These are phyloP conservation scores for Actinia equina DNA, from an alignment of 64 coral and sea anemone genomes.

Conservation along the genomic window DNA sequence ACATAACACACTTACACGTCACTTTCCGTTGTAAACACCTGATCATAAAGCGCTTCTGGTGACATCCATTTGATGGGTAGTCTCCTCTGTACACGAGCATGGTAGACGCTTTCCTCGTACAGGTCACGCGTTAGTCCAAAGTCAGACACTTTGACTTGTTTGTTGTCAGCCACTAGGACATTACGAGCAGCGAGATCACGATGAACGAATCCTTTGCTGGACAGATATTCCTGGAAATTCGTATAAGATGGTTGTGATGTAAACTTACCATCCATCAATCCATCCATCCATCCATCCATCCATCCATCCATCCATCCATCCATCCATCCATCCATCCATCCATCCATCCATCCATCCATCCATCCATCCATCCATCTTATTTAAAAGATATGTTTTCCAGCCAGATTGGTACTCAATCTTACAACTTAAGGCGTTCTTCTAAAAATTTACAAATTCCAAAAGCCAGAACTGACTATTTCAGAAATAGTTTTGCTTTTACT, in stretches of 20 bases:
- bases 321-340: too few species aligned
- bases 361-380: too few species aligned
- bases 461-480: too few species aligned
- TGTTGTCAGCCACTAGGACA: conserved; percentile 48
- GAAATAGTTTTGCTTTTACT: too few species aligned
- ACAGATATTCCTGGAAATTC: conserved; percentile 47
- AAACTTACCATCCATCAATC: too few species aligned
- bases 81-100: conserved; percentile 5
- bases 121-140: conserved; percentile 33
- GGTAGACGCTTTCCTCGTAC: conserved; percentile 33
- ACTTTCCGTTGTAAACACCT: conserved; percentile 27
- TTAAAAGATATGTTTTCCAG: too few species aligned
- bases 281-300: too few species aligned
- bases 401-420: too few species aligned
- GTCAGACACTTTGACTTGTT: conserved; percentile 33
- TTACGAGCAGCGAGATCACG: conserved; percentile 58
- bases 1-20: conserved; percentile 22
- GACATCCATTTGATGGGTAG: conserved; percentile 56
- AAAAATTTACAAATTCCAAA: too few species aligned
- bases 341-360: too few species aligned
- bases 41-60: conserved; percentile 31
- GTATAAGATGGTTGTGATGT: not conserved
- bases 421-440: too few species aligned
- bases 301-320: too few species aligned
- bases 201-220: conserved; percentile 48